phyloP scores from a whole-genome alignment of 2,888 invertebrate species.

The Augiades crinisus region DNA sequence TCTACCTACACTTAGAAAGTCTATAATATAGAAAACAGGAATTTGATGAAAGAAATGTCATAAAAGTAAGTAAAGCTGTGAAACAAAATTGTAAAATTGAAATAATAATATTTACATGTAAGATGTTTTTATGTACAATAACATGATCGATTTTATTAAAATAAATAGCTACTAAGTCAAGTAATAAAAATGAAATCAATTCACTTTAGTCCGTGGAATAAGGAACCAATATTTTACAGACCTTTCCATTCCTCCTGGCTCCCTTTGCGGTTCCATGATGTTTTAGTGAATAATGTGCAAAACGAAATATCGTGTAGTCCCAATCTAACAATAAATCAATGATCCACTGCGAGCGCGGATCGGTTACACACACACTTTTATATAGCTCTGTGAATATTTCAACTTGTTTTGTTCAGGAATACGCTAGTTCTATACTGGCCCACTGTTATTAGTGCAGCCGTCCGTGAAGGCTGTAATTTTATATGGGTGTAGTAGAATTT shows the following conservation, averaged over 20 bases:
- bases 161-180: neutral
- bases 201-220: slow-evolving; percentile 10
- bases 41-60: no score
- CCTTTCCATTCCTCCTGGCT: slow-evolving; percentile 48
- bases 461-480: neutral
- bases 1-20: no score
- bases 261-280: slow-evolving; percentile 55
- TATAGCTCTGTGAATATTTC: neutral
- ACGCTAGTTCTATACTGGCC: neutral
- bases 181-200: slow-evolving; percentile 12
- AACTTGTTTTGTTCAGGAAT: neutral
- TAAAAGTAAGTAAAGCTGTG: no score
- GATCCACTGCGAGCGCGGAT: slow-evolving; percentile 39
- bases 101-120: no score
- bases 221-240: slow-evolving; percentile 29
- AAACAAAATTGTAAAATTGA: no score
- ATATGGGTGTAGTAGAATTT: neutral
- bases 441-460: neutral
- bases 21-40: no score
- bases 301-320: slow-evolving; percentile 57
- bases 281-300: slow-evolving; percentile 65
- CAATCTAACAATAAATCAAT: slow-evolving; percentile 69
- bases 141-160: neutral
- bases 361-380: neutral
- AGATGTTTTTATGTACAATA: no score